phyloP scores from a whole-genome alignment of 2,888 invertebrate genomes.

The Cancer borealis region DNA sequence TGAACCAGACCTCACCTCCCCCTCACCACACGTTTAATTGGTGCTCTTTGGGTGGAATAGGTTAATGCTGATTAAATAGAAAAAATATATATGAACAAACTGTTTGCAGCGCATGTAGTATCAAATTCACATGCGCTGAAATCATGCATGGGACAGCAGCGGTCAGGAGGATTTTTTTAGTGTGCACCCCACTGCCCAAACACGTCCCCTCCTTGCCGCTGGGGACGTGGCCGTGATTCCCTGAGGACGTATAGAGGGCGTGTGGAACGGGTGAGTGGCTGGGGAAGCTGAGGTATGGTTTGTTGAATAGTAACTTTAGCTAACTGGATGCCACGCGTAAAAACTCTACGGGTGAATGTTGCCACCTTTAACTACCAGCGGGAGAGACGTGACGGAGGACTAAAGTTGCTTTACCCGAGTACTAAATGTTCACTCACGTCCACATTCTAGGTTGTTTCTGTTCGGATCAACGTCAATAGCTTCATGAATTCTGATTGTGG shows the following conservation, averaged over 20 bases:
- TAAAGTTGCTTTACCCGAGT: background rate
- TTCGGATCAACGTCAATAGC: background rate
- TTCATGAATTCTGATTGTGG: background rate
- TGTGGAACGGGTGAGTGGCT: background rate
- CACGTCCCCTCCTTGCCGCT: background rate
- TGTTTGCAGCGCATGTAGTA: background rate
- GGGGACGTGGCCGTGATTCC: background rate
- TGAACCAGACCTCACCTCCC: background rate
- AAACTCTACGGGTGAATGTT: background rate
- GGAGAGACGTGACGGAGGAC: background rate
- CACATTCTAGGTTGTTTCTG: background rate
- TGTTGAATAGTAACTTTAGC: background rate
- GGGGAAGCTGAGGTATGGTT: background rate
- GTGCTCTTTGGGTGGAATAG: background rate
- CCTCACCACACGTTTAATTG: background rate
- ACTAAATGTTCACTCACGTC: background rate
- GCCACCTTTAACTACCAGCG: slow-evolving; percentile 10
- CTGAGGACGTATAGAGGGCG: background rate
- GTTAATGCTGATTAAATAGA: background rate
- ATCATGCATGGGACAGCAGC: background rate
- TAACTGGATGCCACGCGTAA: background rate
- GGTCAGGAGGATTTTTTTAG: background rate
- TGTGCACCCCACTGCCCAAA: background rate
- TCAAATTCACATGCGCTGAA: background rate
- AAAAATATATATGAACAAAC: background rate